Evolutionary conservation across 2,113 vertebrate genomes (phyloP), one percentile per base, ranked within the genome.

Genomic region (Motacilla tschutschensis): DNA sequence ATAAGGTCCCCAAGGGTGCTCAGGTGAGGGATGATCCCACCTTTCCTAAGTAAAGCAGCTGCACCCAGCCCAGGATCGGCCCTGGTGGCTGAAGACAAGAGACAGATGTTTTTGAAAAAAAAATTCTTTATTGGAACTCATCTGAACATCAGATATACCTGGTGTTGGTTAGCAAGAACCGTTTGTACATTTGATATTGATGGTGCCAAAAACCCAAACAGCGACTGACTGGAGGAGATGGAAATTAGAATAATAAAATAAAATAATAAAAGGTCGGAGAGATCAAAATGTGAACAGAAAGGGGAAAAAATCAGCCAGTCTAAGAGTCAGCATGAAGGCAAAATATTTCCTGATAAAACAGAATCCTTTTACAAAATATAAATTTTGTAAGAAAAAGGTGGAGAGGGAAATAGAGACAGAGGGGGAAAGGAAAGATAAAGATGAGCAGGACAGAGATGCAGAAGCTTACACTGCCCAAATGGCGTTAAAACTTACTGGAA

Each of bases 91-190:
- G 63, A 93, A 94, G 71, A 97, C 94, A 96, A 63, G 89, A 98
- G 93, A 79, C 94, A 67, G 87, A 83, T 8, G 7, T 7, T 79
- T 96, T 96, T 95, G 95, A 98, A 98, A 97, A 97, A 96, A 97
- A 97, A 96, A 95, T 93, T 96, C 95, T 97, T 98, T 98, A 98
- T 98, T 98, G 97, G 97, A 98, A 98, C 97, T 98, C 97, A 98
- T 98, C 98, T 98, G 98, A 98, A 98, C 98, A 98, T 98, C 98
- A 98, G 98, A 98, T 98, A 98, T 97, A 98, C 97, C 97, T 96
- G 97, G 97, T 98, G 97, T 97, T 97, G 97, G 97, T 97, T 97
- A 98, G 97, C 97, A 97, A 97, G 97, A 97, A 98, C 97, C 97
- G 96, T 98, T 97, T 98, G 97, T 98, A 98, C 97, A 98, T 97